Percentiles rank a stretch among this genome's conserved stretches.
Conservation (phyloP, 2,888 invertebrate genomes). For the Microplitis manilae region DNA sequence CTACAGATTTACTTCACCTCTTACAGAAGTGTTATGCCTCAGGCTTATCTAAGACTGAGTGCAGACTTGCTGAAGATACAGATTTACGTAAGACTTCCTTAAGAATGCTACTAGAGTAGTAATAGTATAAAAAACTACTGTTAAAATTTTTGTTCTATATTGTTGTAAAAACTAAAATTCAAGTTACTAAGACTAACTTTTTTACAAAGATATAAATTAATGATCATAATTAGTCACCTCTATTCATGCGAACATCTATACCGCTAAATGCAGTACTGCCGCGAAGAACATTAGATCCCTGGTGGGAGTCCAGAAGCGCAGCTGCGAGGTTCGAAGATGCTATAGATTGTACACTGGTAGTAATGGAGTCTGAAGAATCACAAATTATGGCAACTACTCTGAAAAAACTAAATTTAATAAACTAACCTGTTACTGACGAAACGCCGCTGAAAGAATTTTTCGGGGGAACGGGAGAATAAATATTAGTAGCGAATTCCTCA, state of each 20-base stretch:
- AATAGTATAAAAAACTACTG: too few species aligned
- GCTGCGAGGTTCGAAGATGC: conserved; percentile 75
- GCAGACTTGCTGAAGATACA: too few species aligned
- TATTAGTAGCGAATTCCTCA: conserved; percentile 87
- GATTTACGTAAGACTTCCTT: too few species aligned
- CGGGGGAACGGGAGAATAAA: conserved; percentile 80
- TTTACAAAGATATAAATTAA: conserved; percentile 62
- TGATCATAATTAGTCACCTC: conserved; percentile 67
- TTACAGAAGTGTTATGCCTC: too few species aligned
- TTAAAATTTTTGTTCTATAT: too few species aligned
- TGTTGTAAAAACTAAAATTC: conserved; percentile 16
- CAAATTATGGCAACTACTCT: neutral
- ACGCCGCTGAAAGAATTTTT: conserved; percentile 72
- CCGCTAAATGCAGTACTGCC: conserved; percentile 64
- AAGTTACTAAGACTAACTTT: conserved; percentile 60
- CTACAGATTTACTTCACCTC: too few species aligned
- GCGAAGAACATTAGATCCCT: conserved; percentile 66
- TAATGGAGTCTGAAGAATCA: conserved; percentile 57
- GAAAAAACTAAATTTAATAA: conserved; percentile 9
- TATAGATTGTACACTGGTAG: conserved; percentile 68
- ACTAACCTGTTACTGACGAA: conserved; percentile 67
- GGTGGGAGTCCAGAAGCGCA: conserved; percentile 75
- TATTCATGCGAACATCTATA: conserved; percentile 67
- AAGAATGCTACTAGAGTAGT: too few species aligned
- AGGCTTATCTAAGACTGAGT: too few species aligned